These are phyloP conservation scores for Acromyrmex heyeri DNA, from an alignment of 1,140 invertebrate species.

Conservation along the genomic window DNA sequence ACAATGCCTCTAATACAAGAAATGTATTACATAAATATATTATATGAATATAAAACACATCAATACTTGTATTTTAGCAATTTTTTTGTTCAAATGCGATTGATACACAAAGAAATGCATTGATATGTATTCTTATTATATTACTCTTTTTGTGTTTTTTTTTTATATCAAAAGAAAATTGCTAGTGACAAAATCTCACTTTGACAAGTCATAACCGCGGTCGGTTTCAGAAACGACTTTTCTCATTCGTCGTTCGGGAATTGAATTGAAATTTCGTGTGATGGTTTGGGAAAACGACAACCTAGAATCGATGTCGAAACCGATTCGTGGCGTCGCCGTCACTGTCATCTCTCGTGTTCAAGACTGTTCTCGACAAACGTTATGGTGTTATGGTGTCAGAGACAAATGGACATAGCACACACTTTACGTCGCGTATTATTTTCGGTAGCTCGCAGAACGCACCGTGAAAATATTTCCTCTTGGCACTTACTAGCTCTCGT, in stretches of 20 bases:
- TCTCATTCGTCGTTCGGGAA: constrained; percentile 21
- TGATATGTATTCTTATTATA: background rate
- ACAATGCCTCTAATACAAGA: background rate
- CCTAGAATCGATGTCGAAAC: constrained; percentile 60
- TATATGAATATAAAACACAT: background rate
- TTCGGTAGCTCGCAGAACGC: constrained; percentile 32
- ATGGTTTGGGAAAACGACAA: constrained; percentile 54
- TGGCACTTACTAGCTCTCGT: background rate
- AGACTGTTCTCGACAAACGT: constrained; percentile 16
- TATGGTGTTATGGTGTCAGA: background rate
- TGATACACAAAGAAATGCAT: background rate
- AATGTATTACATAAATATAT: background rate
- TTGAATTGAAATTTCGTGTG: constrained; percentile 62
- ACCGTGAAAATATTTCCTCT: constrained; percentile 56
- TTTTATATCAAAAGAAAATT: background rate
- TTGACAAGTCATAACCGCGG: background rate
- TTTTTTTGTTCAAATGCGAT: background rate
- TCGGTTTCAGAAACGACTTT: constrained; percentile 43
- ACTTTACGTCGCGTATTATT: constrained; percentile 42
- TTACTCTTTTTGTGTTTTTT: background rate
- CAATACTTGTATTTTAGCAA: background rate
- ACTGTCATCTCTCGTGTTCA: constrained; percentile 41
- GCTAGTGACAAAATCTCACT: constrained; percentile 1
- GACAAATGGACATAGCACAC: constrained; percentile 5
- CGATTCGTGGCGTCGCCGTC: constrained; percentile 48